phyloP scores from a whole-genome alignment of 2,888 invertebrate genomes.

The Macrophya alboannulata region DNA sequence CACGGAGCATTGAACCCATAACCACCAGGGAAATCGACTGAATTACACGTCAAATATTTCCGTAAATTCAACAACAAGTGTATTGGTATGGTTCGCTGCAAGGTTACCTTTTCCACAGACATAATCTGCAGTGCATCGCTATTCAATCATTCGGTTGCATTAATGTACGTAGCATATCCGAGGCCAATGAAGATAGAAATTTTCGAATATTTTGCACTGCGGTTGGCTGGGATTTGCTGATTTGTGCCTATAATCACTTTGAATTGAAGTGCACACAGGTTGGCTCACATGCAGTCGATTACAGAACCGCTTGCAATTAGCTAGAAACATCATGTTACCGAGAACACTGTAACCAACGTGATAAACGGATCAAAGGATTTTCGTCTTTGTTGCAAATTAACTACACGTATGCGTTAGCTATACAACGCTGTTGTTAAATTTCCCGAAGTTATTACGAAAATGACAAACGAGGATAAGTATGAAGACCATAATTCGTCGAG shows the following conservation, averaged over 20 bases:
- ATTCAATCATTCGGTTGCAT: not conserved
- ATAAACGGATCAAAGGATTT: conserved; percentile 17
- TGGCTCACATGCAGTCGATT: not conserved
- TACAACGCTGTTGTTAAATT: conserved; percentile 7
- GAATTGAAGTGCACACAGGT: not conserved
- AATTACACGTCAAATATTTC: not conserved
- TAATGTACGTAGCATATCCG: not conserved
- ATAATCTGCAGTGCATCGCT: no score
- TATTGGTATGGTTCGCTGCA: not conserved
- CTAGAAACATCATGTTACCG: conserved; percentile 15
- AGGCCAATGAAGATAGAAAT: not conserved
- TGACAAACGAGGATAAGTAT: conserved; percentile 32
- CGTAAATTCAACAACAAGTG: not conserved
- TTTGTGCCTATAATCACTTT: not conserved
- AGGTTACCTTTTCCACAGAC: not conserved
- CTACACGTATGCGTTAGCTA: not conserved
- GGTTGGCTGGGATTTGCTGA: not conserved
- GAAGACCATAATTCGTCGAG: conserved; percentile 12
- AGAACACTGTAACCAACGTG: conserved; percentile 10
- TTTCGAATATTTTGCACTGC: not conserved
- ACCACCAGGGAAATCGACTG: conserved; percentile 5
- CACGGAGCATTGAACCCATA: not conserved
- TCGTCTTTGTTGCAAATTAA: conserved; percentile 11
- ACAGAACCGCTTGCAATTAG: conserved; percentile 24
- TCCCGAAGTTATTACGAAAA: conserved; percentile 29